Conservation (phyloP, 1,140 invertebrate species). For the Listronotus bonariensis region DNA sequence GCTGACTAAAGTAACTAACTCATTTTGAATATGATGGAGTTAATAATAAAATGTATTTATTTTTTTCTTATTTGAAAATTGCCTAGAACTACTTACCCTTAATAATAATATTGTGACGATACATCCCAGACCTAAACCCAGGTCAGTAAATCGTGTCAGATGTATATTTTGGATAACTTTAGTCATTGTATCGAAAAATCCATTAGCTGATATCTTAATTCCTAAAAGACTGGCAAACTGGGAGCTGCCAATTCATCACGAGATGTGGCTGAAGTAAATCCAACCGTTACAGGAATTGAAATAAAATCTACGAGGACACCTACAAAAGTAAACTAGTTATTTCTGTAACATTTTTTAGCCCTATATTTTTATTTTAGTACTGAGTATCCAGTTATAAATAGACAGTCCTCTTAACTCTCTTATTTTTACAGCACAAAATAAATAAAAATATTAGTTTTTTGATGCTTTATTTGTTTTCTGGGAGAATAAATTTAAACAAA, state of each 20-base stretch:
- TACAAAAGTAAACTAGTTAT: slow-evolving; percentile 51
- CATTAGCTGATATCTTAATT: slow-evolving; percentile 72
- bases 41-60: too few relatives aligned
- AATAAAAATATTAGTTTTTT: too few relatives aligned
- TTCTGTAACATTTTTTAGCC: not conserved
- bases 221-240: slow-evolving; percentile 86
- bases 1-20: too few relatives aligned
- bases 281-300: slow-evolving; percentile 89
- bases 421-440: too few relatives aligned
- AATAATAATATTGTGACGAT: slow-evolving; percentile 71
- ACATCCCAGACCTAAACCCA: slow-evolving; percentile 70
- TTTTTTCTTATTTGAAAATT: too few relatives aligned
- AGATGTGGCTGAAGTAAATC: slow-evolving; percentile 92
- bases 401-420: too few relatives aligned
- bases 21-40: too few relatives aligned
- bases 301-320: slow-evolving; percentile 95
- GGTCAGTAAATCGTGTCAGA: slow-evolving; percentile 69
- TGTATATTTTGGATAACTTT: slow-evolving; percentile 67
- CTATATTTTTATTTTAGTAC: too few relatives aligned
- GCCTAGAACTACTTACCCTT: too few relatives aligned
- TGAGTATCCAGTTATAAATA: too few relatives aligned
- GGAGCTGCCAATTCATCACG: slow-evolving; percentile 86
- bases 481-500: too few relatives aligned
- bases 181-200: slow-evolving; percentile 71
- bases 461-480: too few relatives aligned